Base-by-base conservation (phyloP, 2,113 vertebrate genomes). In the Pomatorhinus ruficollis region DNA sequence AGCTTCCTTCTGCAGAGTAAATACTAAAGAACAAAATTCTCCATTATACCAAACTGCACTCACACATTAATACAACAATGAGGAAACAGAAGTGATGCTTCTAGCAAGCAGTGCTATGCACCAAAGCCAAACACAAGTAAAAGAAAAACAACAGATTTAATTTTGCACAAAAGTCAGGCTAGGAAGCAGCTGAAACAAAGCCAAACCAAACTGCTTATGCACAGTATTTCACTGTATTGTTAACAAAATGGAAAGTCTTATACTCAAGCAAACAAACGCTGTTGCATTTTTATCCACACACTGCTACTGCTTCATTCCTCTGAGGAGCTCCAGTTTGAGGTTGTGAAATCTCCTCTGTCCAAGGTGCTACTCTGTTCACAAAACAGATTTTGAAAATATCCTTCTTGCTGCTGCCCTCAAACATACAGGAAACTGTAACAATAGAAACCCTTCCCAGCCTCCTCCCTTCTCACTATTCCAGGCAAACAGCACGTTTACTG, bases 201-300 rank as follows among this genome's bases (percentile, higher is more conserved):
- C 64, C 92, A 95, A 93, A 83, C 39, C 68, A 66, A 91, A 81
- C 52, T 87, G 69, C 80, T 96, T 84, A 56, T 21, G n/a, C 30
- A 47, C 15, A 19, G 56, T 53, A 78, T 71, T 91, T 90, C 39
- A 82, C 77, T 28, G 25, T 60, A 72, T 95, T 50, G 52, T 74
- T 87, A 95, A 89, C 52, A 66, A 90, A 96, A 83, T 9, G 15
- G 19, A 5, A 66, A 59, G 60, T n/a, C 84, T 87, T 76, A 33
- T 14, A 71, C 8, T 45, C 42, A 47, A 49, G 23, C 42, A 49
- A 81, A 74, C 11, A 71, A 89, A 89, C 1, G 5, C 54, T 1
- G 1, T n/a, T 6, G 4, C 47, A 20, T 72, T 50, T 63, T 88
- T 50, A 23, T 23, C 30, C 2, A 0, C 50, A 59, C 16, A 19